Base-by-base conservation (phyloP, 2,797 vertebrate species). In the Carcharodon carcharias region DNA sequence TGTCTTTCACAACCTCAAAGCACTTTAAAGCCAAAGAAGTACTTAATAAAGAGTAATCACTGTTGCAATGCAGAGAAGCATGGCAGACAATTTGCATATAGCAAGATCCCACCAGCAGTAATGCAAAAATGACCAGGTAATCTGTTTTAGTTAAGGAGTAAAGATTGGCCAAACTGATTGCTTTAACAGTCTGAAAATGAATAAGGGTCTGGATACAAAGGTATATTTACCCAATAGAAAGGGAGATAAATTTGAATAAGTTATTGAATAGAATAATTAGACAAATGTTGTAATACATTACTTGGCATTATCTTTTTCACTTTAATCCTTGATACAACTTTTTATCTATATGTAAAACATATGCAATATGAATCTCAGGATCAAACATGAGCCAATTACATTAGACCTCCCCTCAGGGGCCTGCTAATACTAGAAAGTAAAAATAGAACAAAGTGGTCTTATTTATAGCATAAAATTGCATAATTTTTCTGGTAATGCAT, bases 381-480 rank as follows among this genome's bases (percentile, higher is more conserved):
- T 93, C 91, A 93, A 65, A 67, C n/a, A 67, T 40, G 21, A 67
- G 63, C 35, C 61, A 93, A 93, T 93, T 65, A 93, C 45, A 7
- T 93, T 93, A 67, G n/a, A 63, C n/a, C 11, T 92, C 58, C 89
- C 58, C 89, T 63, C 35, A 26, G 40, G 91, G 18, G 8, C 18
- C 63, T 93, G n/a, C n/a, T 67, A 67, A 67, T 93, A 26, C 63
- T 67, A 45, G n/a, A 67, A 93, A 65, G 91, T 67, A 45, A 67
- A 93, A 93, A 93, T 93, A 67, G 91, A 93, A 45, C 63, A 67
- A 93, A 93, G 21, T 67, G 61, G 16, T 18, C n/a, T 67, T 93
- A 93, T 93, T 93, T 67, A 45, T 93, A 93, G 91, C 61, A 93
- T 61, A n/a, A 58, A 91, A 58, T 91, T 58, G 58, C 14, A 58